Base-by-base conservation (phyloP, 1,140 invertebrate species). In the Melipona quadrifasciata region DNA sequence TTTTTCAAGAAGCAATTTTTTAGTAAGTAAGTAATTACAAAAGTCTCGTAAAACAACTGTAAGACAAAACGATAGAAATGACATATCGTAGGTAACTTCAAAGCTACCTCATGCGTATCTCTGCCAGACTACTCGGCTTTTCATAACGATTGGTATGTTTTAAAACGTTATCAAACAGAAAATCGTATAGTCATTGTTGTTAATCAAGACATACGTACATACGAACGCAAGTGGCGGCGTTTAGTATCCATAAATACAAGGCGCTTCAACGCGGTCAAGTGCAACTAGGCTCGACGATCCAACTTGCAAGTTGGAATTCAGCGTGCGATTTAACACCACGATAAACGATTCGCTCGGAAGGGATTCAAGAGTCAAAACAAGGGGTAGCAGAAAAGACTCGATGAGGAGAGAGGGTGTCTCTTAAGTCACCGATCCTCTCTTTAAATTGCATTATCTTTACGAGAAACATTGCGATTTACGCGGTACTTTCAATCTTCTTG, bases 361-460 rank as follows among this genome's bases (percentile, higher is more conserved):
- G 65, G 58, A 64, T 76, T 47, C 39, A 47, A 47, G 6, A 47
- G 47, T 34, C 8, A 21, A 64, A 39, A 58, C 53, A 58, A 79
- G 71, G 34, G 58, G 57, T 39, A n/a, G 71, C 53, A 65, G 55
- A 79, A 39, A 57, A 57, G 71, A 73, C 27, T 67, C 65, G 61
- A 86, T 75, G 65, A 67, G 57, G 77, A 87, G 83, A 78, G 31
- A 74, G 8, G 58, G 70, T 74, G 84, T 75, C 84, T 68, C 73
- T 84, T 27, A 53, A 39, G 74, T 65, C 31, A 24, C 53, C 67
- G 51, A 5, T 34, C 67, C 55, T 71, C 78, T 57, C 24, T n/a
- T 39, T 16, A 61, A 31, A 58, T 39, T 39, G 21, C 65, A 73
- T 89, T 89, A 88, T 89, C 88, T 87, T 89, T 80, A 82, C 79